Evolutionary conservation across 2,113 vertebrate species (phyloP), one percentile per base, ranked within the genome.

Genomic region (Tor tambroides): DNA sequence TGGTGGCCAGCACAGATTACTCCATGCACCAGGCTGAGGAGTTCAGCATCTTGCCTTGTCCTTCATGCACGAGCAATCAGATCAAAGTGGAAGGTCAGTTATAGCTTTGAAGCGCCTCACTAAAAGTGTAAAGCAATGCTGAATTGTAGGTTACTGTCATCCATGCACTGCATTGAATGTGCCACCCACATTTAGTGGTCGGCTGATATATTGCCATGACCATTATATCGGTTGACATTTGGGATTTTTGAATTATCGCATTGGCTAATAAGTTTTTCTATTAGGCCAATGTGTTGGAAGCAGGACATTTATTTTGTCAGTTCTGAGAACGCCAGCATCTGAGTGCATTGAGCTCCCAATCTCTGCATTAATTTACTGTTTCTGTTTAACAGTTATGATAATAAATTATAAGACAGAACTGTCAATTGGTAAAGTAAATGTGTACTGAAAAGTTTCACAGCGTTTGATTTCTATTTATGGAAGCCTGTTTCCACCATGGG

Each of bases 1-100:
- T 99, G 54, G 93, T 99, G 0, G 96, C 98, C 4, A 99, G 98
- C 89, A 99, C 98, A 0, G 98, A 99, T 90, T 99, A 98, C 86
- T 99, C 98, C 2, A 99, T 99, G 98, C 95, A 98, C 92, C 98
- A 99, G 88, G 95, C 98, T 0, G 98, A 99, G 84, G 97, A 99
- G 91, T 99, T 99, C 88, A 97, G 95, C 0, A 94, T 99, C 17
- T 92, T 99, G 80, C 95, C 96, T 69, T 99, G 98, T 87, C 94
- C 95, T 0, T 94, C 95, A 78, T 99, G 98, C 91, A 96, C 59
- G 87, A 95, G 89, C 51, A 94, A 94, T 87, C 97, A 99, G 92
- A 94, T 99, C 92, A 95, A 96, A 92, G 94, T 99, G 87, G 96
- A 95, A 97, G 98, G 98, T 99, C 94, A 59, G 90, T 78, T 51